A percentile compares a stretch with the other conserved stretches of the same genome.
phyloP scores from a whole-genome alignment of 2,113 vertebrate genomes.

The Crocuta crocuta region DNA sequence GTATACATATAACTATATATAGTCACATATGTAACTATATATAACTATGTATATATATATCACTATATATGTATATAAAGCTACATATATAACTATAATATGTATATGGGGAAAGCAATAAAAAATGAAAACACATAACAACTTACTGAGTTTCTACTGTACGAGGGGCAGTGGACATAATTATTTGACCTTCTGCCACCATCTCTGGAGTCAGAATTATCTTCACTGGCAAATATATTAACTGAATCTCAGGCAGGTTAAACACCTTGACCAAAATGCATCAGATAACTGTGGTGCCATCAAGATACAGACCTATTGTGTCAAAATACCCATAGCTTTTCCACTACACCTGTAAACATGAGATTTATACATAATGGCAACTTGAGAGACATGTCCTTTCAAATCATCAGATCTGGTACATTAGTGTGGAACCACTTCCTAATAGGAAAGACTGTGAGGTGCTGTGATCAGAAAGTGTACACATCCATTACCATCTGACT shows the following conservation, averaged over 20 bases:
- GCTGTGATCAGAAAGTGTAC: background rate
- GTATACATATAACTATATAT: background rate
- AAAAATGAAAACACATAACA: background rate
- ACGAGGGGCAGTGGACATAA: background rate
- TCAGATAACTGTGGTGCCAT: background rate
- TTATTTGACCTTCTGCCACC: background rate
- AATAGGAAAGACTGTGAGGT: background rate
- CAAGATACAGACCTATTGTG: background rate
- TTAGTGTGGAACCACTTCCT: slow-evolving; percentile 44
- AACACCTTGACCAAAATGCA: background rate
- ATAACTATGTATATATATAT: background rate
- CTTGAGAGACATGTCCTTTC: slow-evolving; percentile 62
- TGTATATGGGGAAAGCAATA: no score
- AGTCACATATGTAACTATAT: background rate
- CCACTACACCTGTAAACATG: background rate
- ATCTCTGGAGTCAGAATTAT: background rate
- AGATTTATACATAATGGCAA: slow-evolving; percentile 62
- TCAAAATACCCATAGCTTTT: background rate
- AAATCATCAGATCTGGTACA: slow-evolving; percentile 40
- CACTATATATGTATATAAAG: background rate
- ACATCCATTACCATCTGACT: background rate
- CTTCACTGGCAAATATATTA: background rate
- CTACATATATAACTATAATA: background rate
- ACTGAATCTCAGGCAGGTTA: background rate
- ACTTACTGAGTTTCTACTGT: background rate